A percentile compares a stretch with the other conserved stretches of the same genome.
Conservation (phyloP, 2,888 invertebrate genomes). For the Apotomis capreana region DNA sequence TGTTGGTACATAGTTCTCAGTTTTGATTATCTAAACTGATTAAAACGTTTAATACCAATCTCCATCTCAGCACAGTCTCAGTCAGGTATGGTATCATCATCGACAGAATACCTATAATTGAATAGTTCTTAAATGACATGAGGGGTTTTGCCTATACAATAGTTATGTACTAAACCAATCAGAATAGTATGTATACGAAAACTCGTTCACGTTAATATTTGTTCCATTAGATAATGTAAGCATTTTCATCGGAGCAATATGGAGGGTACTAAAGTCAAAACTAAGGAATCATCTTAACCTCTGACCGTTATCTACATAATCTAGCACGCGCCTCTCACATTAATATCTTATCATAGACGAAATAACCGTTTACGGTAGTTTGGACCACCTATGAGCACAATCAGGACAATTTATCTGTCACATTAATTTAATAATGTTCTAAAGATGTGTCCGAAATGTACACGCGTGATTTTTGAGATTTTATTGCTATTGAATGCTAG, state of each 20-base stretch:
- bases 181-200: neutral
- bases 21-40: no score
- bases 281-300: conserved; percentile 8
- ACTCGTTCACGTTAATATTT: neutral
- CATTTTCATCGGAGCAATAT: neutral
- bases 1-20: no score
- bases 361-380: conserved; percentile 65
- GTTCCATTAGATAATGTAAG: neutral
- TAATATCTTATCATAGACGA: conserved; percentile 55
- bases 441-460: conserved; percentile 28
- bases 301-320: conserved; percentile 45
- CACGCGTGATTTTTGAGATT: conserved; percentile 34
- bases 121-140: no score
- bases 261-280: neutral
- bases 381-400: conserved; percentile 67
- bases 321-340: conserved; percentile 59
- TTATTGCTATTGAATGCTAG: conserved; percentile 36
- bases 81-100: no score
- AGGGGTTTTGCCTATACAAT: no score
- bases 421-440: conserved; percentile 48
- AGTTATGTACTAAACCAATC: neutral
- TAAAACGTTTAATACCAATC: no score
- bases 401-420: conserved; percentile 68
- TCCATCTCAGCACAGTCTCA: no score
- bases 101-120: no score